These are phyloP conservation scores for Anaspis maculata DNA, from an alignment of 2,888 invertebrate genomes.

Conservation along the genomic window DNA sequence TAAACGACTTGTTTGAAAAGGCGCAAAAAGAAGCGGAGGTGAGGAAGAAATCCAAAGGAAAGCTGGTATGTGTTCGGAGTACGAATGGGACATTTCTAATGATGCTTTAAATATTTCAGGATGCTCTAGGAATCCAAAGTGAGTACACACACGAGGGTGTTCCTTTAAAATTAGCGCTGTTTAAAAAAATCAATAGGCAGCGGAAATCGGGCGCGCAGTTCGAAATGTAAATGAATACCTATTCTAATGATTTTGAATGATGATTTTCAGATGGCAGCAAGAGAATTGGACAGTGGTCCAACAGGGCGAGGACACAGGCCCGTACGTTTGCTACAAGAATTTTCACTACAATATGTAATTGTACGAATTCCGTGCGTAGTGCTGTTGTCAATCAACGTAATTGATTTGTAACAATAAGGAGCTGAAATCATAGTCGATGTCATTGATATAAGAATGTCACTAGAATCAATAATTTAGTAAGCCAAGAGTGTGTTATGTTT, in stretches of 20 bases:
- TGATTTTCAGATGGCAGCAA: conserved; percentile 38
- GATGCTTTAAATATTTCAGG: conserved; percentile 24
- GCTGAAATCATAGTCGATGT: conserved; percentile 1
- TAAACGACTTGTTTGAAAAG: conserved; percentile 37
- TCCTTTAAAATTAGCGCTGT: conserved; percentile 2
- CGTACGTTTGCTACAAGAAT: conserved; percentile 39
- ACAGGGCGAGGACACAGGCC: conserved; percentile 38
- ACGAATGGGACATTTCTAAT: too few species aligned
- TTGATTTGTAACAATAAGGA: conserved; percentile 2
- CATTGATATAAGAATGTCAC: neutral
- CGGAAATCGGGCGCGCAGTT: conserved; percentile 1
- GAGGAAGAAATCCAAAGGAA: conserved; percentile 27
- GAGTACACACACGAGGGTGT: conserved; percentile 22
- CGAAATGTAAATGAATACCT: too few species aligned
- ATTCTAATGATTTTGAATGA: conserved; percentile 1
- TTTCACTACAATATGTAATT: conserved; percentile 42
- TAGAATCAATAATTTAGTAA: conserved; percentile 4
- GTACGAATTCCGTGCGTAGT: conserved; percentile 40
- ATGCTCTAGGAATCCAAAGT: conserved; percentile 34
- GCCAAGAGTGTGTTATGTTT: too few species aligned
- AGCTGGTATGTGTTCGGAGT: conserved; percentile 30
- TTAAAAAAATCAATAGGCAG: too few species aligned
- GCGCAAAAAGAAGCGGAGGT: conserved; percentile 37
- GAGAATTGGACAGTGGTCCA: conserved; percentile 40
- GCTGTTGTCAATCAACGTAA: conserved; percentile 21